Conservation (phyloP, 2,113 vertebrate genomes). For the Xiphorhynchus elegans region DNA sequence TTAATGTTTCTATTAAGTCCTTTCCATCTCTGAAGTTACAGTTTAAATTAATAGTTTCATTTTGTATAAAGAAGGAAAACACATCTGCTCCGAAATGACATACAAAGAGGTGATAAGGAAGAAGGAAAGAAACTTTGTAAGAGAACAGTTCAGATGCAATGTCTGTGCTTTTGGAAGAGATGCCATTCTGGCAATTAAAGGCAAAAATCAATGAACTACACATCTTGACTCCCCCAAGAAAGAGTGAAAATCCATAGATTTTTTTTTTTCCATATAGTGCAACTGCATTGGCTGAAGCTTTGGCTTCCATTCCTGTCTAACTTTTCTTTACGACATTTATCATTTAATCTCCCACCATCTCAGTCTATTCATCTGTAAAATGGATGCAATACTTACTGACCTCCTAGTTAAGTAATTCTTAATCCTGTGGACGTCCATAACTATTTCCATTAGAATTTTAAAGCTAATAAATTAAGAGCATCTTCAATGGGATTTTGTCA, state of each 20-base stretch:
- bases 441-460: conserved; percentile 41
- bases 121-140: neutral
- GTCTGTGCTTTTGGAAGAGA: neutral
- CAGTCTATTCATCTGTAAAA: conserved; percentile 27
- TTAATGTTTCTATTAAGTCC: conserved; percentile 67
- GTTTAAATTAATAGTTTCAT: conserved; percentile 13
- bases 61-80: conserved; percentile 7
- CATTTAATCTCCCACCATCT: neutral
- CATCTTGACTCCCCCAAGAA: neutral
- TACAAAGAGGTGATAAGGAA: neutral
- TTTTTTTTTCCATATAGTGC: neutral
- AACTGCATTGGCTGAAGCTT: neutral
- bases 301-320: neutral
- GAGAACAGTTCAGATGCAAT: neutral
- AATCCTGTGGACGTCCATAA: conserved; percentile 13
- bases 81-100: neutral
- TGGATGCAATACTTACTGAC: neutral
- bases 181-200: neutral
- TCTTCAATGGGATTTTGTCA: conserved; percentile 35
- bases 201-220: neutral
- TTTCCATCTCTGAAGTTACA: conserved; percentile 44
- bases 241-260: neutral
- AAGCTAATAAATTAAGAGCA: conserved; percentile 56
- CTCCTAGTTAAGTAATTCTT: neutral
- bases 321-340: neutral